Evolutionary conservation across 2,797 vertebrate genomes (phyloP), one percentile per base, ranked within the genome.

Genomic region (Anguilla anguilla): DNA sequence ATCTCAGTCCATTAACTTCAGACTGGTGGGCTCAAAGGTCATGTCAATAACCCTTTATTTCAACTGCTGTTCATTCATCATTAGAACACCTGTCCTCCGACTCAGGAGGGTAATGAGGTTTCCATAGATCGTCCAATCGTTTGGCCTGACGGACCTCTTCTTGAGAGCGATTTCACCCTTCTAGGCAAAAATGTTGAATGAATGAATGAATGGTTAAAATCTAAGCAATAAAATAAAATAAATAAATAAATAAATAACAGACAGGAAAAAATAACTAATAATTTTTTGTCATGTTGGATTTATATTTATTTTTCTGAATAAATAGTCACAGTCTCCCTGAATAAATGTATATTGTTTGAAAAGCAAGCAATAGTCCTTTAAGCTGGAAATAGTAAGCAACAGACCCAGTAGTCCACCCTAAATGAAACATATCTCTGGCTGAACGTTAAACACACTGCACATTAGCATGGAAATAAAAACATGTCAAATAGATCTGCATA

Each of bases 41-140:
- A 95, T 89, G 89, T 95, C 95, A 94, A 95, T 96, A 96, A 93
- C 94, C 94, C 92, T 92, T 92, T 84, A 91, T 93, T 94, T 93
- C 91, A 89, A 91, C 90, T 88, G 85, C 91, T 91, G 88, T 92
- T 90, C 93, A 94, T 96, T 95, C 94, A 96, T 95, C 94, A 95
- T 94, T 92, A 86, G 92, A 90, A 90, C 84, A 88, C 91, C 90
- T 86, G 88, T 94, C 93, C 94, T 93, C 94, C 94, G 94, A 94
- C 93, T 93, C 91, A 89, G 90, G 91, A 90, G 91, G 91, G 92
- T 96, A 95, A 96, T 95, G 94, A 94, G 92, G 94, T 94, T 92
- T 93, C 92, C 93, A 95, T 95, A 94, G 94, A 95, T 96, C 91
- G 93, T 89, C 91, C 94, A 89, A 92, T 90, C 89, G 83, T 90